Conservation (phyloP, 2,113 vertebrate genomes). For the Cyanocitta stelleri region DNA sequence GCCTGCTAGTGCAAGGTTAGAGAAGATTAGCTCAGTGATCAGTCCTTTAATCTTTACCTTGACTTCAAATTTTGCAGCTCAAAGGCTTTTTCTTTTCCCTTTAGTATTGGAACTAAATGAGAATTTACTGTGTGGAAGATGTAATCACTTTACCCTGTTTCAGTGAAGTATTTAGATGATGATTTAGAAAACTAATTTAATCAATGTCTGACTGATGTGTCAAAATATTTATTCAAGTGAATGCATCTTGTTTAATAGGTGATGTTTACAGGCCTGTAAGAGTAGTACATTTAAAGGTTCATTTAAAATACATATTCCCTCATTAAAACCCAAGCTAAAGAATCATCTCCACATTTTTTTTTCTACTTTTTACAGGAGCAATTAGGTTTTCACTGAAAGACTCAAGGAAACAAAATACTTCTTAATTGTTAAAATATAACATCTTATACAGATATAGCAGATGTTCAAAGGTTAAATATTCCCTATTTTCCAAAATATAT, state of each 20-base stretch:
- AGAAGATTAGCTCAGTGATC: background rate
- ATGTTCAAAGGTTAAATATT: background rate
- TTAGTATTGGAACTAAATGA: constrained; percentile 22
- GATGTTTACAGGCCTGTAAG: constrained; percentile 11
- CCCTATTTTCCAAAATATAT: constrained; percentile 10
- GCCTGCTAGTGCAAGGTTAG: background rate
- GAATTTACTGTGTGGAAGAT: background rate
- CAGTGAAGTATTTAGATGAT: background rate
- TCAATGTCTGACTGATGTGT: background rate
- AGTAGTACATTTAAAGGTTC: background rate
- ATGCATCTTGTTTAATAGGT: background rate
- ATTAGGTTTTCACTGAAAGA: constrained; percentile 10
- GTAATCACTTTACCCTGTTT: constrained; percentile 2
- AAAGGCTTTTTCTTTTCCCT: background rate
- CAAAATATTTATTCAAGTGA: constrained; percentile 40
- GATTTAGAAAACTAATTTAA: constrained; percentile 27
- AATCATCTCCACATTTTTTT: background rate
- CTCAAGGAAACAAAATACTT: background rate
- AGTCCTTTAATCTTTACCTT: constrained; percentile 7
- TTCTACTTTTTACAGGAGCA: background rate
- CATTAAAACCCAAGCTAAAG: background rate
- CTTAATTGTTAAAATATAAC: background rate
- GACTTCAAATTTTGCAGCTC: constrained; percentile 3
- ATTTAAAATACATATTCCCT: background rate
- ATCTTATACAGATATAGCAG: background rate